These are phyloP conservation scores for Paedocypris sp. DNA, from an alignment of 2,113 vertebrate genomes.

Conservation along the genomic window DNA sequence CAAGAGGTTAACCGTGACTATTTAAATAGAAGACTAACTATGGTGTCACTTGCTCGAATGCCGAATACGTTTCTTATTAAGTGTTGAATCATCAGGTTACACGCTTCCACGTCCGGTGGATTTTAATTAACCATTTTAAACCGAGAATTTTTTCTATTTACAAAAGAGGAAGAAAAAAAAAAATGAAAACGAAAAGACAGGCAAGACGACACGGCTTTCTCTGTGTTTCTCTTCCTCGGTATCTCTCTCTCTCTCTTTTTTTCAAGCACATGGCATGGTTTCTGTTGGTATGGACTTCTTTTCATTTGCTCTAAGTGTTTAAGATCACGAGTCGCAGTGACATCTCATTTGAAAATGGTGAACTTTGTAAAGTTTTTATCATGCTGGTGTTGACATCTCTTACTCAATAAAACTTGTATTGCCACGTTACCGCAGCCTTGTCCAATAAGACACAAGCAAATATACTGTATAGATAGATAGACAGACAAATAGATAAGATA, in stretches of 20 bases:
- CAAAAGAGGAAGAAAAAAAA: slow-evolving; percentile 55
- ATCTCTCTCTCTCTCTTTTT: slow-evolving; percentile 56
- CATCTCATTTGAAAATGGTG: slow-evolving; percentile 98
- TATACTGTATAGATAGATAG: too few relatives aligned
- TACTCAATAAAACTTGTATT: slow-evolving; percentile 97
- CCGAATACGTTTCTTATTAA: slow-evolving; percentile 86
- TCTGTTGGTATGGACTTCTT: slow-evolving; percentile 81
- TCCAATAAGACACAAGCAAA: too few relatives aligned
- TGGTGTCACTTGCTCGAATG: slow-evolving; percentile 91
- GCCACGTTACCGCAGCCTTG: slow-evolving; percentile 49
- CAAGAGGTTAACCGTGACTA: slow-evolving; percentile 88
- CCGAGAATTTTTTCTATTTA: slow-evolving; percentile 88
- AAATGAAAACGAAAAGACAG: too few relatives aligned
- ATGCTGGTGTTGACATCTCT: slow-evolving; percentile 99
- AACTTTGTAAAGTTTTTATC: slow-evolving; percentile 98
- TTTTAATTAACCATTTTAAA: slow-evolving; percentile 85
- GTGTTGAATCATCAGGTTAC: slow-evolving; percentile 87
- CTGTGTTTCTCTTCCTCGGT: slow-evolving; percentile 34
- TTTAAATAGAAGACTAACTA: slow-evolving; percentile 83
- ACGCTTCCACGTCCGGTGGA: slow-evolving; percentile 83
- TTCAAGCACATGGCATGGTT: slow-evolving; percentile 96
- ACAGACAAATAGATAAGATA: too few relatives aligned
- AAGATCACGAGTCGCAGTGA: slow-evolving; percentile 95
- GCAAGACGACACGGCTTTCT: slow-evolving; percentile 77
- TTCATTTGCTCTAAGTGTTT: slow-evolving; percentile 95